Percentiles rank a stretch among this genome's conserved stretches.
Conservation (phyloP, 2,888 invertebrate species). For the Hymenopus coronatus region DNA sequence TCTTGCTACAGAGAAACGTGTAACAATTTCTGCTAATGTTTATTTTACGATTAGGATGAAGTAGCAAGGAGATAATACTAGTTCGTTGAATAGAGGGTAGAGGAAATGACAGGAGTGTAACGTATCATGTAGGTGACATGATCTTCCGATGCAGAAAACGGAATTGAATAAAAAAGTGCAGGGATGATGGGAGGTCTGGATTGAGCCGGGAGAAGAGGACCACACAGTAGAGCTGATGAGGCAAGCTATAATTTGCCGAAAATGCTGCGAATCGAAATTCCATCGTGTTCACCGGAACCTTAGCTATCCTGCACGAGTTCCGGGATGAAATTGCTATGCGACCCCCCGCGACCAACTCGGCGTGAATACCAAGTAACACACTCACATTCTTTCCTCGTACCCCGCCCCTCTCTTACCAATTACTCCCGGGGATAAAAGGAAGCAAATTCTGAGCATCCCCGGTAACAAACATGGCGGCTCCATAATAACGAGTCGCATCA, state of each 20-base stretch:
- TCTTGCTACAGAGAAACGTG: no score
- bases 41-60: no score
- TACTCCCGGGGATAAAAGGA: not conserved
- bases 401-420: not conserved
- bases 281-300: not conserved
- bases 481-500: not conserved
- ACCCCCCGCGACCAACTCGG: not conserved
- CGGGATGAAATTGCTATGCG: not conserved
- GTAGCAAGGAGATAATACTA: no score
- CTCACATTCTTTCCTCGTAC: not conserved
- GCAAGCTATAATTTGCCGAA: not conserved
- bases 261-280: not conserved
- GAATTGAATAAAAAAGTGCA: no score
- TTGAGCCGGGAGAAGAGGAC: no score
- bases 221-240: not conserved
- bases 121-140: rapidly evolving
- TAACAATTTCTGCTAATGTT: no score
- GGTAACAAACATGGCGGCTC: not conserved
- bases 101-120: no score
- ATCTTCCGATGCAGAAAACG: no score
- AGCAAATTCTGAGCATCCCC: not conserved
- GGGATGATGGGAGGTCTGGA: no score
- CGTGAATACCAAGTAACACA: not conserved
- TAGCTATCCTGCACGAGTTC: not conserved
- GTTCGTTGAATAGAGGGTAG: no score